Percentiles rank a stretch among this genome's conserved stretches.
These are phyloP conservation scores for Jaculus jaculus DNA, from an alignment of 2,113 vertebrate genomes.

Conservation along the genomic window DNA sequence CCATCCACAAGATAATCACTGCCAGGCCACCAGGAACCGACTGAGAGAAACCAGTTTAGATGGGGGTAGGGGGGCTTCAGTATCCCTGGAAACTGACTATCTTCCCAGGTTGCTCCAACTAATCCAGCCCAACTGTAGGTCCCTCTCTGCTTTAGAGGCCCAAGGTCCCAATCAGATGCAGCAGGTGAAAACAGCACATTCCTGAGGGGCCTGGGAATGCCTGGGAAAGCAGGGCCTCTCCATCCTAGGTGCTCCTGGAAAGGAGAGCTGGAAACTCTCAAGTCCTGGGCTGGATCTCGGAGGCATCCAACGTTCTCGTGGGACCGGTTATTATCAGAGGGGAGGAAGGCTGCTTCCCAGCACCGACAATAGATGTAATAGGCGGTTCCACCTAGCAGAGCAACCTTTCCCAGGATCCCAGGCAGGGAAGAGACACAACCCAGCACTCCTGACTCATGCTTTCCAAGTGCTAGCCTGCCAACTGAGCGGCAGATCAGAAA, in stretches of 20 bases:
- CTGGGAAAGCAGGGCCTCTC: constrained; percentile 60
- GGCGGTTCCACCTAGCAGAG: background rate
- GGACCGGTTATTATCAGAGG: constrained; percentile 32
- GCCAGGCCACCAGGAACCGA: background rate
- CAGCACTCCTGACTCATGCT: background rate
- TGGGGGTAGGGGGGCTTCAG: background rate
- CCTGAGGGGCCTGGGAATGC: constrained; percentile 68
- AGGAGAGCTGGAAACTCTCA: constrained; percentile 55
- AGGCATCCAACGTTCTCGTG: background rate
- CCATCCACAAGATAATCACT: background rate
- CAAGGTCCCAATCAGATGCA: background rate
- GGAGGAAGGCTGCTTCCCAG: background rate
- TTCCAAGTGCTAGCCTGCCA: background rate
- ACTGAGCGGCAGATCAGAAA: background rate
- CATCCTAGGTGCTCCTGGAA: constrained; percentile 47
- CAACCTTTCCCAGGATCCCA: constrained; percentile 24
- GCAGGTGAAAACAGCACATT: constrained; percentile 66
- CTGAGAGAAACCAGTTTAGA: constrained; percentile 30
- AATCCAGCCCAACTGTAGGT: background rate
- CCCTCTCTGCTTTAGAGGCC: constrained; percentile 36
- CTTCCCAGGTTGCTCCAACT: background rate
- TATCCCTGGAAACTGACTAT: background rate
- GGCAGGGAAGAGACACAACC: background rate
- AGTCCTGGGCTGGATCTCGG: constrained; percentile 75
- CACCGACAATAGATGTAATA: background rate